Base-by-base conservation (phyloP, 2,888 invertebrate genomes). In the Himalopsyche anomala region DNA sequence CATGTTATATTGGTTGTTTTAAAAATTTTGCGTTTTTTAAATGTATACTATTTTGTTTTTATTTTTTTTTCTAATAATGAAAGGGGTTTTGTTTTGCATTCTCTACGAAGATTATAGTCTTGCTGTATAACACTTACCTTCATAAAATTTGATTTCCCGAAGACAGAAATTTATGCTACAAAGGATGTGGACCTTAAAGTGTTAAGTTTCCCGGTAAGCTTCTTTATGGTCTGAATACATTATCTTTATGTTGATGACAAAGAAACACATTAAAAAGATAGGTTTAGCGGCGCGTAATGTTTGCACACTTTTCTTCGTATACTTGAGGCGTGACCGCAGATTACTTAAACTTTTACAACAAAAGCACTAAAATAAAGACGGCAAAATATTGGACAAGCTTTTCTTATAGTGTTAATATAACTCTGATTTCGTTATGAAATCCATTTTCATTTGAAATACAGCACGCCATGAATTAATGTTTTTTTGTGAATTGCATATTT, bases 221-320 rank as follows among this genome's bases (percentile, higher is more conserved):
- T 62, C 62, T 62, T 62, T 62, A 62, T 62, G 62, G 62, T 62
- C 62, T 62, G 62, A 62, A 62, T 62, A 62, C 62, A 62, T 62
- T 62, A 62, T 62, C 62, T 62, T 62, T 62, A 62, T 62, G 62
- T 62, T 62, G 62, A 62, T 62, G 62, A 62, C 62, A 62, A n/a
- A 62, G 62, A 62, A 62, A 28, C 62, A 62, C 62, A 62, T 62
- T 62, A 62, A 62, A 62, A 62, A 62, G 62, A 62, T 62, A 62
- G 62, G 62, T 62, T 62, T 62, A 62, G 62, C 62, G 62, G 62
- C 62, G 62, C 62, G 62, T 62, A 62, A 62, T 62, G 62, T 28
- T 11, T 19, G 19, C 4, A 62, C 62, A 62, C 62, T 62, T 19
- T 28, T 62, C 62, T 62, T 28, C 12, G 19, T 62, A 62, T 62